phyloP scores from a whole-genome alignment of 2,888 invertebrate genomes.

The Stenurella melanura region DNA sequence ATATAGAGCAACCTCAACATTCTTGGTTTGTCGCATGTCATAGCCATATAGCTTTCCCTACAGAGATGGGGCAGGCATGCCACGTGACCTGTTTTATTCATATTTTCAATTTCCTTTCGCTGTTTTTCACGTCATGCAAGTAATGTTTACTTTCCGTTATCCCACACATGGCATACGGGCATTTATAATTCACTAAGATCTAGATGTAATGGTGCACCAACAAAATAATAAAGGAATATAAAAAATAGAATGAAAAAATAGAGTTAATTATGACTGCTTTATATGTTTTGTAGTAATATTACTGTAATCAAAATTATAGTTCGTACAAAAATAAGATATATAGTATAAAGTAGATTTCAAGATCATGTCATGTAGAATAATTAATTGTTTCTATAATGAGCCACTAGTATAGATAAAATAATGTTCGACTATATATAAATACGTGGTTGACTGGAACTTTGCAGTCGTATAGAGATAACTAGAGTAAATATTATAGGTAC shows the following conservation, averaged over 20 bases:
- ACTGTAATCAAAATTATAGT: no score
- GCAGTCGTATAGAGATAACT: no score
- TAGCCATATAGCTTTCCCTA: conserved; percentile 45
- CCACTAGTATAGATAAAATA: no score
- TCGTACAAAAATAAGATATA: no score
- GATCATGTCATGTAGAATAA: no score
- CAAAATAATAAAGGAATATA: conserved; percentile 2
- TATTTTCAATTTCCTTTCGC: conserved; percentile 60
- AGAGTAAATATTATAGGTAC: no score
- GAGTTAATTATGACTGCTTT: no score
- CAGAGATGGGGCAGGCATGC: conserved; percentile 48
- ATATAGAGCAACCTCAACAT: background rate
- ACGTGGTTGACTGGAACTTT: no score
- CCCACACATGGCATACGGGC: background rate
- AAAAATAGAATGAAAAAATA: background rate
- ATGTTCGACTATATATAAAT: no score
- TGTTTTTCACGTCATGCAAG: conserved; percentile 57
- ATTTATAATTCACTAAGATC: conserved; percentile 21
- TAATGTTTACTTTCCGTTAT: conserved; percentile 48
- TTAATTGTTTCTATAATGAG: no score
- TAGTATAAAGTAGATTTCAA: no score
- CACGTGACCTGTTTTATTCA: conserved; percentile 61
- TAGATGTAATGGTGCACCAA: background rate
- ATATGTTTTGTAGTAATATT: no score
- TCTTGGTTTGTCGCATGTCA: conserved; percentile 46